Conservation (phyloP, 2,797 vertebrate species). For the Tiaroga cobitis region DNA sequence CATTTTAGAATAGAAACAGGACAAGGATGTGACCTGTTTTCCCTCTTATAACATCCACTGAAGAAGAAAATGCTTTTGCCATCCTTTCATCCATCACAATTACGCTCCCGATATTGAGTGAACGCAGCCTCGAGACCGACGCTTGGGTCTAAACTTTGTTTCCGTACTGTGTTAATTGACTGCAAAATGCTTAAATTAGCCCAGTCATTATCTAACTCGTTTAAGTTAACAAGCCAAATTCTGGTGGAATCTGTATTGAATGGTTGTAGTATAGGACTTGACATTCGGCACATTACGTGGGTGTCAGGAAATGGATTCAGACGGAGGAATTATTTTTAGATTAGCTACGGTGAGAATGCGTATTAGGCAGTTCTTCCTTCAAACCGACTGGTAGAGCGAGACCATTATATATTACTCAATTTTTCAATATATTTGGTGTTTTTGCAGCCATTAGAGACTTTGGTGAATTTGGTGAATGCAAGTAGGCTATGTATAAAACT, state of each 20-base stretch:
- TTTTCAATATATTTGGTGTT: not conserved
- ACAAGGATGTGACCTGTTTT: constrained; percentile 19
- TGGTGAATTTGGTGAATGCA: too few relatives aligned
- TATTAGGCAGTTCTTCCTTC: not conserved
- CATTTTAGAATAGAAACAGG: not conserved
- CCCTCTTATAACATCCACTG: not conserved
- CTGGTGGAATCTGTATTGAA: constrained; percentile 30
- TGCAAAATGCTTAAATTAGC: constrained; percentile 30
- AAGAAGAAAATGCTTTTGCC: constrained; percentile 38
- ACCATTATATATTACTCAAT: not conserved
- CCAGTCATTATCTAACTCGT: constrained; percentile 24
- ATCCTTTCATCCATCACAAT: constrained; percentile 40
- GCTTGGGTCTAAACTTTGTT: constrained; percentile 14
- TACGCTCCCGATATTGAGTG: constrained; percentile 9
- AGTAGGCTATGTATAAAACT: not conserved
- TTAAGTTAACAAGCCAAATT: constrained; percentile 35
- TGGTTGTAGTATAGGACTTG: constrained; percentile 33
- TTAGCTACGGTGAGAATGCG: not conserved
- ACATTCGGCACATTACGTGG: constrained; percentile 33
- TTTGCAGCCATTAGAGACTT: not conserved
- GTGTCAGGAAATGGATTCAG: constrained; percentile 26
- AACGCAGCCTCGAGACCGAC: constrained; percentile 14
- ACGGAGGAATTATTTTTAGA: constrained; percentile 36
- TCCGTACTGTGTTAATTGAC: constrained; percentile 29
- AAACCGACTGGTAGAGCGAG: not conserved